Evolutionary conservation across 2,113 vertebrate genomes (phyloP).

Genomic region (Lethenteron reissneri): DNA sequence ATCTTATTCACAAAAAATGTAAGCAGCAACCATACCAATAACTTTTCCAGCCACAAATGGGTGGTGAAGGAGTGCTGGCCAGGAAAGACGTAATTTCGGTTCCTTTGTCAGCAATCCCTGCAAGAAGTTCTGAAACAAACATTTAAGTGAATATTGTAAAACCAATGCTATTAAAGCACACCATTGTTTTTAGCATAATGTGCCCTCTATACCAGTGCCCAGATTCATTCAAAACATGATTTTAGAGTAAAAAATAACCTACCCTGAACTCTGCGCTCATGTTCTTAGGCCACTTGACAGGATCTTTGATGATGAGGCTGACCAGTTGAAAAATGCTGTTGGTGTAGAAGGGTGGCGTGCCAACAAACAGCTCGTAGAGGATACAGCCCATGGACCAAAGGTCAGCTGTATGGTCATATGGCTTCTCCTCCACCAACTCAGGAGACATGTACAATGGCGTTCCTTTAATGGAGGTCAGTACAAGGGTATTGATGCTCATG

Average conservation of each 20-base stretch:
- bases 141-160: background rate
- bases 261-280: slow-evolving; percentile 62
- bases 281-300: slow-evolving; percentile 49
- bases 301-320: slow-evolving; percentile 52
- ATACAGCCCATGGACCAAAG: slow-evolving; percentile 92
- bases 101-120: slow-evolving; percentile 80
- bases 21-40: slow-evolving; percentile 23
- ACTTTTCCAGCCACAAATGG: slow-evolving; percentile 64
- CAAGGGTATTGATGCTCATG: slow-evolving; percentile 78
- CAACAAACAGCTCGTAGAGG: slow-evolving; percentile 71
- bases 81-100: slow-evolving; percentile 47
- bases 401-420: slow-evolving; percentile 74
- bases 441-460: slow-evolving; percentile 93
- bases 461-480: slow-evolving; percentile 86
- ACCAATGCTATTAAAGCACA: background rate
- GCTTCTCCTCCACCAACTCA: slow-evolving; percentile 69
- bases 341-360: slow-evolving; percentile 74
- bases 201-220: background rate
- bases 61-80: slow-evolving; percentile 65
- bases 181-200: background rate
- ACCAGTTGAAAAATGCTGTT: slow-evolving; percentile 82
- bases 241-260: slow-evolving; percentile 10
- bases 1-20: too few species aligned
- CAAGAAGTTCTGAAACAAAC: slow-evolving; percentile 43
- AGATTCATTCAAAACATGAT: background rate